phyloP scores from a whole-genome alignment of 2,113 vertebrate species.

The Caranx melampygus region DNA sequence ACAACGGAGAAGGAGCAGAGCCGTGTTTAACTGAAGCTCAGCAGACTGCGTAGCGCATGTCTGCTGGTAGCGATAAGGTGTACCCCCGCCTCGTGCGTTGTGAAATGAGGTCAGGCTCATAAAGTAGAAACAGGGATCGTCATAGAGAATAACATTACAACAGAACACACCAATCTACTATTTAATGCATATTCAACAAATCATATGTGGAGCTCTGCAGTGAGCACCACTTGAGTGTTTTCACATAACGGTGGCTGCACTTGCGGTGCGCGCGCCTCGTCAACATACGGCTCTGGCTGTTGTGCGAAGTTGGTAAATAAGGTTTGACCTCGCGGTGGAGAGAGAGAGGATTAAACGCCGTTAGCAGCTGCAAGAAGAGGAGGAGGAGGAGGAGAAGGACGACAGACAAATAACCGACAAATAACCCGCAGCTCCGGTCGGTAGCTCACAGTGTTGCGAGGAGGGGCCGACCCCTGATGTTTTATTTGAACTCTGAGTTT shows the following conservation, averaged over 20 bases:
- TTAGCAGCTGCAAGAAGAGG: background rate
- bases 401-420: no score
- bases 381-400: background rate
- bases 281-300: slow-evolving; percentile 32
- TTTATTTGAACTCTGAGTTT: background rate
- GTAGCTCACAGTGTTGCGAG: background rate
- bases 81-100: accelerated
- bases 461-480: background rate
- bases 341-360: slow-evolving; percentile 47
- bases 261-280: slow-evolving; percentile 18
- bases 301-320: slow-evolving; percentile 70
- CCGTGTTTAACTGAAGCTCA: background rate
- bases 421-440: background rate
- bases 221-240: no score
- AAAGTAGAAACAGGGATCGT: no score
- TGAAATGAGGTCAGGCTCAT: background rate
- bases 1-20: background rate
- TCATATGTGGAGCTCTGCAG: no score
- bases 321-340: slow-evolving; percentile 66
- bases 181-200: background rate
- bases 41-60: background rate
- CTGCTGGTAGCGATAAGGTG: accelerated
- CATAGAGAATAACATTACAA: no score
- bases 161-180: no score
- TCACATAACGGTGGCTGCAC: background rate